These are phyloP conservation scores for Echinometra lucunter DNA, from an alignment of 53 echinoderm and acorn worm species.

Conservation along the genomic window DNA sequence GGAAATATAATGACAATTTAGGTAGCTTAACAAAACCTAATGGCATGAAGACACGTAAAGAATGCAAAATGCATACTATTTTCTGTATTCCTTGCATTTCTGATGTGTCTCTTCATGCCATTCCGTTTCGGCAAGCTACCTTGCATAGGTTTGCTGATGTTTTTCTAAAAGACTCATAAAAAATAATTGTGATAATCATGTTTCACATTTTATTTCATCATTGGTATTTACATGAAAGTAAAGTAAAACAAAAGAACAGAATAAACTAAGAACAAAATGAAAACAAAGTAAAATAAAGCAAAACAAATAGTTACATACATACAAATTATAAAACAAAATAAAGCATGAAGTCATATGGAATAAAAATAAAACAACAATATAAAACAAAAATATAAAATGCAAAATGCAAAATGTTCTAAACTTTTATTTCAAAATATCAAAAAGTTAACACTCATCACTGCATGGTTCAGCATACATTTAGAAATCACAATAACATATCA, in stretches of 20 bases:
- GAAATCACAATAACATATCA: not conserved
- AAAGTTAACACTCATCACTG: not conserved
- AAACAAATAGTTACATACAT: not conserved
- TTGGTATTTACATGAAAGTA: too few species aligned
- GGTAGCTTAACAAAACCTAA: too few species aligned
- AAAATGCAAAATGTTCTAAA: not conserved
- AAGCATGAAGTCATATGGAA: not conserved
- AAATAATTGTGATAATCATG: too few species aligned
- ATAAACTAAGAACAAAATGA: not conserved
- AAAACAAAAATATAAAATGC: not conserved
- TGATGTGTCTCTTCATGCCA: too few species aligned
- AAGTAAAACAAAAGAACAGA: not conserved
- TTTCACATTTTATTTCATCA: too few species aligned
- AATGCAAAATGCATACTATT: too few species aligned
- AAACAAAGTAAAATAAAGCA: not conserved
- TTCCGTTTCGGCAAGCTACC: too few species aligned
- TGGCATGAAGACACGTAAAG: too few species aligned
- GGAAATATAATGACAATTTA: too few species aligned
- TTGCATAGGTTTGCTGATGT: too few species aligned
- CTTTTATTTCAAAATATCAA: slow-evolving; percentile 6
- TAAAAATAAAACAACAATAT: not conserved
- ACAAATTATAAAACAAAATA: not conserved
- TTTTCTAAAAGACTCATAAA: too few species aligned
- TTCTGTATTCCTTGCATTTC: too few species aligned
- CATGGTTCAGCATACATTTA: not conserved